Evolutionary conservation across 2,113 vertebrate genomes (phyloP).

Genomic region (Glaucidium brasilianum): DNA sequence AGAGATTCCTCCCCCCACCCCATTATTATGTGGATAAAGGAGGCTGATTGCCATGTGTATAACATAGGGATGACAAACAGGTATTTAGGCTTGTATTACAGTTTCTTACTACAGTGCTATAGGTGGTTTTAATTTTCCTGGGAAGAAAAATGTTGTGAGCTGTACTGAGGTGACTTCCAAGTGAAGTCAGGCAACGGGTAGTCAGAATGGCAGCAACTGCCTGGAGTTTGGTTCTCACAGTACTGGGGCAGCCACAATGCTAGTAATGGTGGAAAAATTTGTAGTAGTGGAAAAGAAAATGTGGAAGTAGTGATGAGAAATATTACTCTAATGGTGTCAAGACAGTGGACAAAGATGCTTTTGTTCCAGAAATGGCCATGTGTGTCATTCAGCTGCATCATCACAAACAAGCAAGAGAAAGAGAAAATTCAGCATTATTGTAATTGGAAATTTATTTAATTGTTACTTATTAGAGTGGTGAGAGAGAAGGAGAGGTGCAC

Average conservation of each 20-base stretch:
- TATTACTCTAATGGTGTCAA: not conserved
- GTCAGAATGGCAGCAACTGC: not conserved
- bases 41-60: not conserved
- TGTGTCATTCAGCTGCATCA: not conserved
- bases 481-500: not conserved
- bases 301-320: not conserved
- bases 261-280: not conserved
- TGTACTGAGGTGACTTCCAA: not conserved
- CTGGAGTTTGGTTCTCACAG: not conserved
- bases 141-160: not conserved
- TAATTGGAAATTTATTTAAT: not conserved
- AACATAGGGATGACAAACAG: not conserved
- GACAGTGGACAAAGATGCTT: not conserved
- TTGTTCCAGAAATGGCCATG: not conserved
- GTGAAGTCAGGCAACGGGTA: not conserved
- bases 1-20: fast-evolving
- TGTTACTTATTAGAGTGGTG: not conserved
- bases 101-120: not conserved
- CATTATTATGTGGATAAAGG: not conserved
- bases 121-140: not conserved
- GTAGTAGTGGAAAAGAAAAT: not conserved
- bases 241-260: not conserved
- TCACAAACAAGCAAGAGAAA: not conserved
- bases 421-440: not conserved
- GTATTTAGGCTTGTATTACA: not conserved